Percentiles rank a stretch among this genome's conserved stretches.
These are phyloP conservation scores for Anguilla pacifica DNA, from an alignment of 2,797 vertebrate genomes.

Conservation along the genomic window DNA sequence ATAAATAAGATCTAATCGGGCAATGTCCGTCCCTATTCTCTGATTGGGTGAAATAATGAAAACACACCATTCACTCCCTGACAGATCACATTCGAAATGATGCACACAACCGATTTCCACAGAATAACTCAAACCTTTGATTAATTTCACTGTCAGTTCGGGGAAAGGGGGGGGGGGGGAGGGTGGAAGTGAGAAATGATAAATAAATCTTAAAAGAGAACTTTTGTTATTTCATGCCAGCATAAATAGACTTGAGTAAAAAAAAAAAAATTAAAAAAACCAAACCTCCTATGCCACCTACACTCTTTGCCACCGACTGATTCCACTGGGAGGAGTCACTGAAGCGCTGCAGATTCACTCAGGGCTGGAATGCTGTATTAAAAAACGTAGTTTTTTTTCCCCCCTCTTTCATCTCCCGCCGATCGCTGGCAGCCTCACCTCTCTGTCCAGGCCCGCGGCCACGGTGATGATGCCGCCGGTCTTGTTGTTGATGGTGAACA, in stretches of 20 bases:
- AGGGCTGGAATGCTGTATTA: neutral
- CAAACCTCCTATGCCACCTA: neutral
- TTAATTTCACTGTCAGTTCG: neutral
- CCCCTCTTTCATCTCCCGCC: neutral
- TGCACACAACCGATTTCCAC: neutral
- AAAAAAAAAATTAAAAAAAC: neutral
- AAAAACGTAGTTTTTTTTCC: neutral
- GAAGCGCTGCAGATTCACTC: constrained; percentile 9
- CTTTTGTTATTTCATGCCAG: neutral
- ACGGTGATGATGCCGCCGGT: constrained; percentile 96
- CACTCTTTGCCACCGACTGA: constrained; percentile 20
- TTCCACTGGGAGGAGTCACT: constrained; percentile 25
- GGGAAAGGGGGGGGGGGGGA: neutral
- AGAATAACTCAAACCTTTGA: constrained; percentile 5
- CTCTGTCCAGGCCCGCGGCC: constrained; percentile 93
- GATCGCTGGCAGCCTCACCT: constrained; percentile 70
- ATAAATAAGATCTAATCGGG: constrained; percentile 12
- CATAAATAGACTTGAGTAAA: constrained; percentile 7
- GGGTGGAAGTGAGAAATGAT: neutral
- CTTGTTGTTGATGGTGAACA: constrained; percentile 98
- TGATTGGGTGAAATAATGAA: neutral
- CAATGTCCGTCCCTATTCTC: neutral
- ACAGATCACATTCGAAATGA: neutral
- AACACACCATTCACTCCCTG: constrained; percentile 5
- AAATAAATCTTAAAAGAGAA: constrained; percentile 12